A percentile compares a stretch with the other conserved stretches of the same genome.
Evolutionary conservation across 2,113 vertebrate genomes (phyloP).

Genomic region (Puma concolor): DNA sequence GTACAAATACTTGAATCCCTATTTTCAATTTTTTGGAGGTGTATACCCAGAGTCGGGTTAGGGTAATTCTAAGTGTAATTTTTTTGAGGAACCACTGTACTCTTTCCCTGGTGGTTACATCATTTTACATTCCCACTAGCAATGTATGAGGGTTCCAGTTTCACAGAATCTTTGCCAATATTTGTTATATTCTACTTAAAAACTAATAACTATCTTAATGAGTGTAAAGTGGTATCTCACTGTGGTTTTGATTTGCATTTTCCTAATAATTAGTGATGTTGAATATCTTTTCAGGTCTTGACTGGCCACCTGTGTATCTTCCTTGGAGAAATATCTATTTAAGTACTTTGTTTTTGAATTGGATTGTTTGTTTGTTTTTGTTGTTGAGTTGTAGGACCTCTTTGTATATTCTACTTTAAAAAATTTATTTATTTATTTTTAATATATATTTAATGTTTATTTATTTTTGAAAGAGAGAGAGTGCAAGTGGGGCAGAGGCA

Average conservation of each 20-base stretch:
- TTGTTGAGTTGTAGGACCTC: not conserved
- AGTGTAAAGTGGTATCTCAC: not conserved
- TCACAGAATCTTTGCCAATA: not conserved
- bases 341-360: not conserved
- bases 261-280: not conserved
- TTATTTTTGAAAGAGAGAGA: too few relatives aligned
- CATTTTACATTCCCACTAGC: not conserved
- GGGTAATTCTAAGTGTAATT: not conserved
- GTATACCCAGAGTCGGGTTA: not conserved
- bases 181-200: not conserved
- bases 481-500: too few relatives aligned
- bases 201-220: not conserved
- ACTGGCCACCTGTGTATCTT: not conserved
- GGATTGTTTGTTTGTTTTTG: not conserved
- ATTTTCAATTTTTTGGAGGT: not conserved
- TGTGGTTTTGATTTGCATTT: not conserved
- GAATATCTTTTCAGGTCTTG: not conserved
- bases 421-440: too few relatives aligned
- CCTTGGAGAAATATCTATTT: not conserved
- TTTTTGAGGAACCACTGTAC: not conserved
- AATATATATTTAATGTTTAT: too few relatives aligned
- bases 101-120: not conserved
- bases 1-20: not conserved
- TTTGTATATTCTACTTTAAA: not conserved
- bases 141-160: not conserved